These are phyloP conservation scores for Podarcis lilfordi DNA, from an alignment of 2,797 vertebrate species.

Conservation along the genomic window DNA sequence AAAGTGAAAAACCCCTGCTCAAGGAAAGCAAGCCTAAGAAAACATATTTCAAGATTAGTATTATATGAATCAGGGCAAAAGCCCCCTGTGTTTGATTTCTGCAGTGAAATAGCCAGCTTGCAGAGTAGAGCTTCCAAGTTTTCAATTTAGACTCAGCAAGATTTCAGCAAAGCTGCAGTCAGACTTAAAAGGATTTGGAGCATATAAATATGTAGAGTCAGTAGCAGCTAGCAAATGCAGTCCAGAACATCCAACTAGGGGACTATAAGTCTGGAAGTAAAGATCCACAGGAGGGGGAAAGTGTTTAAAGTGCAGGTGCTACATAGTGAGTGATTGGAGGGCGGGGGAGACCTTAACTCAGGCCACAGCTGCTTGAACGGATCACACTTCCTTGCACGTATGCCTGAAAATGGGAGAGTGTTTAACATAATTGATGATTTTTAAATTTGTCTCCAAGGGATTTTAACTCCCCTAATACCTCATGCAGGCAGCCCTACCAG, in stretches of 20 bases:
- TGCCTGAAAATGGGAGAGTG: slow-evolving; percentile 3
- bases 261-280: slow-evolving; percentile 53
- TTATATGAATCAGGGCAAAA: slow-evolving; percentile 3
- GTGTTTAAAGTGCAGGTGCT: slow-evolving; percentile 44
- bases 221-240: slow-evolving; percentile 26
- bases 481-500: background rate
- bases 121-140: slow-evolving; percentile 18
- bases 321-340: slow-evolving; percentile 1
- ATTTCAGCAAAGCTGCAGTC: slow-evolving; percentile 23
- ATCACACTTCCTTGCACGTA: slow-evolving; percentile 28
- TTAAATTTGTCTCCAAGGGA: rapidly evolving
- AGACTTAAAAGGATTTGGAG: slow-evolving; percentile 41
- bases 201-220: slow-evolving; percentile 33
- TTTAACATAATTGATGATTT: slow-evolving; percentile 6
- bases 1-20: background rate
- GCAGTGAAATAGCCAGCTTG: background rate
- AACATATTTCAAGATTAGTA: background rate
- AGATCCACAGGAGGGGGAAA: slow-evolving; percentile 35
- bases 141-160: slow-evolving; percentile 8
- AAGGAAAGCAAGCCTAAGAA: background rate
- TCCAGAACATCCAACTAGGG: slow-evolving; percentile 39
- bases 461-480: background rate
- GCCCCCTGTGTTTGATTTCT: slow-evolving; percentile 9
- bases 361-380: slow-evolving; percentile 9
- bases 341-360: background rate